Conservation (phyloP, 2,113 vertebrate genomes). For the Pygoscelis adeliae region DNA sequence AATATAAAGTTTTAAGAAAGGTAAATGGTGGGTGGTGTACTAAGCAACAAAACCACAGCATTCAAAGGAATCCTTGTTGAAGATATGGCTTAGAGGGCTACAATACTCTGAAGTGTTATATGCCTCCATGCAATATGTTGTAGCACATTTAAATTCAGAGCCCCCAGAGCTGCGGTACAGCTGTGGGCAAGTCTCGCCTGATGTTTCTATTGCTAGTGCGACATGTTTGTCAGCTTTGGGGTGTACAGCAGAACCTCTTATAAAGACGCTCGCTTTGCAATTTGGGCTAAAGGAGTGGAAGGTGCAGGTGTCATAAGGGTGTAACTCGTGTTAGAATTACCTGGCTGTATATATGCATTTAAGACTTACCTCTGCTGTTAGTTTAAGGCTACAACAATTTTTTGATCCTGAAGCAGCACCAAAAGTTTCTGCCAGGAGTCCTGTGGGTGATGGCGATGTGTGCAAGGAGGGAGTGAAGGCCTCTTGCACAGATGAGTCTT, state of each 20-base stretch:
- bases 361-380: neutral
- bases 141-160: neutral
- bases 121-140: too few relatives aligned
- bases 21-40: neutral
- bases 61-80: neutral
- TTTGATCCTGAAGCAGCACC: neutral
- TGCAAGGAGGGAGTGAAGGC: neutral
- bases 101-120: rapidly evolving
- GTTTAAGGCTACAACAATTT: neutral
- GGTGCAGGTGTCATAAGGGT: neutral
- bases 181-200: rapidly evolving
- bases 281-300: neutral
- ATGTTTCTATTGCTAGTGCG: neutral
- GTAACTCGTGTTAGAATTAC: neutral
- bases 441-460: neutral
- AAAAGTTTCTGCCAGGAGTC: neutral
- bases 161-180: neutral
- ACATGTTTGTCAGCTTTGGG: neutral
- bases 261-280: neutral
- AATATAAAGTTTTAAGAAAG: neutral
- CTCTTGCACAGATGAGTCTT: neutral
- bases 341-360: too few relatives aligned
- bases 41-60: neutral
- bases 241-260: neutral
- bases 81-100: neutral